Base-by-base conservation (phyloP, 2,888 invertebrate species). In the Euspilapteryx auroguttella region DNA sequence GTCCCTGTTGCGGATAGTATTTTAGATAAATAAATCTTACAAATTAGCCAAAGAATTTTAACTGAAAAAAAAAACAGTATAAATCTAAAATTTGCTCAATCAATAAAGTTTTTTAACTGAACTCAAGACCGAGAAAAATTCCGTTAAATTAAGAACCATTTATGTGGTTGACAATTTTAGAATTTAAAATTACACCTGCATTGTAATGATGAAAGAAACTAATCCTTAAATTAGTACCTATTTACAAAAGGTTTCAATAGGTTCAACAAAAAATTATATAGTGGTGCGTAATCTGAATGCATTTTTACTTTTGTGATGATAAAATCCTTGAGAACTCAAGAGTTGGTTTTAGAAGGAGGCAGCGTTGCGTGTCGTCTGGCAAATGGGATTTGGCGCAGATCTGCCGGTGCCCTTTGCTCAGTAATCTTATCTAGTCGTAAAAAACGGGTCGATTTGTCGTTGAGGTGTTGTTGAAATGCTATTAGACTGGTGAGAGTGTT, bases 301-400 rank as follows among this genome's bases (percentile, higher is more conserved):
- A 43, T 41, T 41, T 45, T 45, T 50, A 47, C 54, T 53, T 59
- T 63, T 57, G 50, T 63, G 38, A 23, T n/a, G n/a, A n/a, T n/a
- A n/a, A n/a, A n/a, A n/a, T n/a, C n/a, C n/a, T n/a, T n/a, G 14
- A 10, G 9, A 9, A 12, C n/a, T 24, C 11, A 12, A 24, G 13
- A 12, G 8, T 32, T 45, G 56, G 55, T 32, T 33, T 44, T 57
- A 59, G 61, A 59, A 51, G 53, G 58, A 71, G 55, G 63, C 75
- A 59, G 49, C 54, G 65, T 65, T 59, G 71, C 75, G 66, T 75
- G 59, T 50, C 61, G 56, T 54, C 48, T 11, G 25, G 13, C 41
- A 54, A 66, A 69, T 66, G 51, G 66, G 71, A 71, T 69, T 65
- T 57, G 44, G 51, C 53, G 47, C 55, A 63, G 63, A 68, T 62